Evolutionary conservation across 1,140 invertebrate species (phyloP).

Genomic region (Neodiprion pinetum): DNA sequence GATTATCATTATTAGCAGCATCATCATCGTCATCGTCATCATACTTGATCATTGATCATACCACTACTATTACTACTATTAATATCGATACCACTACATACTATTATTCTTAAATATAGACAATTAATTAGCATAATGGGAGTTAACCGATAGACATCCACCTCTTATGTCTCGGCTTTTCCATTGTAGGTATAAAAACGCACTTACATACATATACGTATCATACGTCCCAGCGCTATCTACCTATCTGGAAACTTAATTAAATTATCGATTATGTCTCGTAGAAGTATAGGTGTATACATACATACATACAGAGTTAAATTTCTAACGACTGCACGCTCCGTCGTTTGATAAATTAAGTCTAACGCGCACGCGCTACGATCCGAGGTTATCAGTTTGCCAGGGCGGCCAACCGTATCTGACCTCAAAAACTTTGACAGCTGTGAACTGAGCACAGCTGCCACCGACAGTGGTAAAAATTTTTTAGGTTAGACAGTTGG

Average conservation of each 20-base stretch:
- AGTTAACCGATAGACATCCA: background rate
- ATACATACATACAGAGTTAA: background rate
- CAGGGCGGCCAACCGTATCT: no score
- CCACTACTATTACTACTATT: no score
- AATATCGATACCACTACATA: no score
- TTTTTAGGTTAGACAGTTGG: no score
- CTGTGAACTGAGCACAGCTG: background rate
- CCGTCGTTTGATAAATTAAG: constrained; percentile 8
- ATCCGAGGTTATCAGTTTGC: no score
- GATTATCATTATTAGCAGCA: no score
- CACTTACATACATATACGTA: background rate
- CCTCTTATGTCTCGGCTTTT: background rate
- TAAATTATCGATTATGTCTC: constrained; percentile 9
- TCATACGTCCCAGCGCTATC: background rate
- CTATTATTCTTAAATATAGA: no score
- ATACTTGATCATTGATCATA: no score
- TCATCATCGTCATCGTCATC: no score
- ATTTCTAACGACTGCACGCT: constrained; percentile 16
- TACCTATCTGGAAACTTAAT: constrained; percentile 18
- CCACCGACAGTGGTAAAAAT: background rate
- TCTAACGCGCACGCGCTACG: no score
- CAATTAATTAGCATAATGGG: constrained; percentile 23
- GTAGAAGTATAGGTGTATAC: background rate
- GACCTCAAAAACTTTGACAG: background rate
- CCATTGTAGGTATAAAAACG: background rate